phyloP scores from a whole-genome alignment of 2,113 vertebrate genomes.

The Lethenteron reissneri region DNA sequence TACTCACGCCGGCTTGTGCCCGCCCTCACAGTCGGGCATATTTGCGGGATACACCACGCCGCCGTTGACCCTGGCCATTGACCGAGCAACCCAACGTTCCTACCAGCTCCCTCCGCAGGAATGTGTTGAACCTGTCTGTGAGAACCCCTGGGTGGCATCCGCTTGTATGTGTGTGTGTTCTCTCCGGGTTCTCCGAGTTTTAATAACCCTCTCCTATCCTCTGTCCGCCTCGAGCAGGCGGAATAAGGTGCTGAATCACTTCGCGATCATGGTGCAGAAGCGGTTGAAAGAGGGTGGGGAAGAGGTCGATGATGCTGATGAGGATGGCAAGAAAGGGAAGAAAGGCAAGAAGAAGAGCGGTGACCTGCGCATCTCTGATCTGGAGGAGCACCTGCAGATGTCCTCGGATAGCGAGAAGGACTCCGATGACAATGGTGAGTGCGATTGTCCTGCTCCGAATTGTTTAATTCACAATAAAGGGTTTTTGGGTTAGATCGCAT shows the following conservation, averaged over 20 bases:
- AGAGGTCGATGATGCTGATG: conserved; percentile 27
- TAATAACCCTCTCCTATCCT: background rate
- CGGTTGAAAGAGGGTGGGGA: conserved; percentile 42
- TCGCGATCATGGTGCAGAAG: conserved; percentile 81
- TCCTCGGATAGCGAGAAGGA: conserved; percentile 41
- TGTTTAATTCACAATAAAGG: background rate
- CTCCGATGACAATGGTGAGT: conserved; percentile 41
- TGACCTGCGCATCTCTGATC: conserved; percentile 48
- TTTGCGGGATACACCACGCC: too few relatives aligned
- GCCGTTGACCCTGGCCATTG: too few relatives aligned
- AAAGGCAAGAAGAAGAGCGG: conserved; percentile 22
- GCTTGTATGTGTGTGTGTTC: background rate
- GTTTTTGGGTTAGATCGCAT: too few relatives aligned
- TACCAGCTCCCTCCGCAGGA: too few relatives aligned
- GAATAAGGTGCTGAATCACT: conserved; percentile 80
- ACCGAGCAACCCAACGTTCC: too few relatives aligned
- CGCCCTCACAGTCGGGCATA: too few relatives aligned
- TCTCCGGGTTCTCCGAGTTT: background rate
- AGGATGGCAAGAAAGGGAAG: conserved; percentile 34
- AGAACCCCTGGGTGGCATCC: too few relatives aligned
- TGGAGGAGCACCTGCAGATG: conserved; percentile 66
- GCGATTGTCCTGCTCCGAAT: too few relatives aligned
- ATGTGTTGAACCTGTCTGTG: too few relatives aligned
- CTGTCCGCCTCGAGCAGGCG: conserved; percentile 22
- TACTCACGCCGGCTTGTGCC: too few relatives aligned